These are phyloP conservation scores for Tribolium madens DNA, from an alignment of 1,140 invertebrate species.

Conservation along the genomic window DNA sequence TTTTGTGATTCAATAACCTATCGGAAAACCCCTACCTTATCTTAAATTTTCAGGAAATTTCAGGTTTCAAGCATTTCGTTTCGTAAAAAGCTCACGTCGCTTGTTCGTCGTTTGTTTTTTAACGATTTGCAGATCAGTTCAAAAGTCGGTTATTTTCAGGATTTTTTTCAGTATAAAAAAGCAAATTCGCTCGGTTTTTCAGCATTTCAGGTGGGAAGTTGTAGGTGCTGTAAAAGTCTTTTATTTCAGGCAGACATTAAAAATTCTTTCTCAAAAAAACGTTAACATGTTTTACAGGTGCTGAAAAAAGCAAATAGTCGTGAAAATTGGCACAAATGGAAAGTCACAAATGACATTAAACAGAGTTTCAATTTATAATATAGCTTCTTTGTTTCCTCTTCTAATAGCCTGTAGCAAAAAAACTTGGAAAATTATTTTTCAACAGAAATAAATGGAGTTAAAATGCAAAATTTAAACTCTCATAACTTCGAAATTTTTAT, in stretches of 20 bases:
- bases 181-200: conserved; percentile 14
- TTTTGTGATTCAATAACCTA: too few relatives aligned
- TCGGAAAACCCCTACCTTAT: too few relatives aligned
- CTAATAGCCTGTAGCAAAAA: too few relatives aligned
- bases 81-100: neutral
- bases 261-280: conserved; percentile 27
- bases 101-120: conserved; percentile 25
- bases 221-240: conserved; percentile 35
- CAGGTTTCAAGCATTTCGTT: neutral
- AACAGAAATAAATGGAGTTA: too few relatives aligned
- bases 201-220: conserved; percentile 39
- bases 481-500: too few relatives aligned
- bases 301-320: conserved; percentile 18
- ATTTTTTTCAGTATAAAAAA: conserved; percentile 38
- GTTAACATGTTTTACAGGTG: conserved; percentile 7
- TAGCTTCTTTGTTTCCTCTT: too few relatives aligned
- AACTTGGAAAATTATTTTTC: too few relatives aligned
- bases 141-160: neutral
- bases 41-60: conserved; percentile 11
- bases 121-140: conserved; percentile 12
- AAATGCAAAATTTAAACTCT: too few relatives aligned
- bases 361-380: too few relatives aligned
- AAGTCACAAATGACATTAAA: too few relatives aligned
- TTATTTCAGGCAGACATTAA: conserved; percentile 7
- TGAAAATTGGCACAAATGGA: conserved; percentile 35